These are phyloP conservation scores for Epinotia nisella DNA, from an alignment of 2,888 invertebrate species.

Conservation along the genomic window DNA sequence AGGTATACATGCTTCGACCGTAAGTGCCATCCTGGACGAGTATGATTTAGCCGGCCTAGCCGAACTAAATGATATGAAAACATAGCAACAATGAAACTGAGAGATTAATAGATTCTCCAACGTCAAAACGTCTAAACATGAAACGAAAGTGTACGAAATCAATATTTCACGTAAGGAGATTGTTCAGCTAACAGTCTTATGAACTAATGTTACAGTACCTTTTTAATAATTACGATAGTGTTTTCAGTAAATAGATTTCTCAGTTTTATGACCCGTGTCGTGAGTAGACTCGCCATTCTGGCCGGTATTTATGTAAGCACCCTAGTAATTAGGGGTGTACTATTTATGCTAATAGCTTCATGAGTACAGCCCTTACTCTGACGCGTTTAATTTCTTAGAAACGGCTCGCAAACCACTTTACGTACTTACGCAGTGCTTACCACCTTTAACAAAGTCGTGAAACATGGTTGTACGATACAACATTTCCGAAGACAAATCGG, in stretches of 20 bases:
- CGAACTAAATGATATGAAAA: too few species aligned
- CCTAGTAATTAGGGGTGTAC: neutral
- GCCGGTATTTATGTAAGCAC: neutral
- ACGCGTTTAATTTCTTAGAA: conserved; percentile 19
- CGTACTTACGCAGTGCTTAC: neutral
- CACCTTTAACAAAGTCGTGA: neutral
- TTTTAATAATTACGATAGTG: neutral
- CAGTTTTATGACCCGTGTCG: neutral
- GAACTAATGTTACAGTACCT: neutral
- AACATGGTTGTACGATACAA: neutral
- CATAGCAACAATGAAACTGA: too few species aligned
- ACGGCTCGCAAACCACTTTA: conserved; percentile 9
- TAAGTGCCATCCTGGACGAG: too few species aligned
- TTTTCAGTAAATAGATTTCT: neutral
- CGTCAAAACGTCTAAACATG: too few species aligned
- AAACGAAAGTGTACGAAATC: too few species aligned
- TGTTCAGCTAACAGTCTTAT: too few species aligned
- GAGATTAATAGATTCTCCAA: too few species aligned
- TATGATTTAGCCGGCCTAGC: too few species aligned
- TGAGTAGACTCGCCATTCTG: neutral
- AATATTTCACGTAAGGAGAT: too few species aligned
- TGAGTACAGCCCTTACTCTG: conserved; percentile 3
- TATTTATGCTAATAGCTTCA: conserved; percentile 8
- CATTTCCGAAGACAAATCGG: neutral
- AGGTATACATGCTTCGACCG: too few species aligned